phyloP scores from a whole-genome alignment of 1,140 invertebrate genomes.

The Aphaenogaster floridana region DNA sequence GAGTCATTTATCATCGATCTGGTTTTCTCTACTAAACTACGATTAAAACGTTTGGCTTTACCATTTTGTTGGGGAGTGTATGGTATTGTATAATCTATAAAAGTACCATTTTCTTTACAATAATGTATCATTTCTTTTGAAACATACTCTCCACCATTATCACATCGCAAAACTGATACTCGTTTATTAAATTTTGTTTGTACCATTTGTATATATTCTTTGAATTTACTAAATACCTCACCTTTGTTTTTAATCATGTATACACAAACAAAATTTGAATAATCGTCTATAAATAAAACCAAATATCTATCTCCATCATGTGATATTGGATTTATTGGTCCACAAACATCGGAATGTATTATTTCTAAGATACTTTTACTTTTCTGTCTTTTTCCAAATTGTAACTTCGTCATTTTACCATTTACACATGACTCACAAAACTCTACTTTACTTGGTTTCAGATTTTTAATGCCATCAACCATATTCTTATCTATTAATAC shows the following conservation, averaged over 20 bases:
- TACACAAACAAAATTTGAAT: slow-evolving; percentile 9
- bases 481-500: not conserved
- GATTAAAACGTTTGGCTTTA: slow-evolving; percentile 81
- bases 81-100: slow-evolving; percentile 70
- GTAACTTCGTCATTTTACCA: slow-evolving; percentile 16
- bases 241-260: slow-evolving; percentile 31
- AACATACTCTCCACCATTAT: slow-evolving; percentile 73
- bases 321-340: slow-evolving; percentile 15
- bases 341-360: slow-evolving; percentile 41
- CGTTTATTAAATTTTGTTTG: slow-evolving; percentile 44
- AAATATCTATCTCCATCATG: slow-evolving; percentile 20
- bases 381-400: not conserved
- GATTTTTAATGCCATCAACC: not conserved
- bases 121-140: slow-evolving; percentile 65
- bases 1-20: slow-evolving; percentile 27
- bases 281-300: slow-evolving; percentile 31
- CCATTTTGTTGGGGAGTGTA: slow-evolving; percentile 83
- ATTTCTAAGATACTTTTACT: not conserved
- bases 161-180: slow-evolving; percentile 32
- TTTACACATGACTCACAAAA: slow-evolving; percentile 28
- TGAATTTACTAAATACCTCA: slow-evolving; percentile 4
- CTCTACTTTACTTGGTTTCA: not conserved
- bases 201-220: slow-evolving; percentile 24
- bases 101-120: slow-evolving; percentile 75
- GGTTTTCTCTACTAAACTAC: slow-evolving; percentile 73